These are phyloP conservation scores for Drosophila stalkeri DNA, from an alignment of 2,888 invertebrate species.

Conservation along the genomic window DNA sequence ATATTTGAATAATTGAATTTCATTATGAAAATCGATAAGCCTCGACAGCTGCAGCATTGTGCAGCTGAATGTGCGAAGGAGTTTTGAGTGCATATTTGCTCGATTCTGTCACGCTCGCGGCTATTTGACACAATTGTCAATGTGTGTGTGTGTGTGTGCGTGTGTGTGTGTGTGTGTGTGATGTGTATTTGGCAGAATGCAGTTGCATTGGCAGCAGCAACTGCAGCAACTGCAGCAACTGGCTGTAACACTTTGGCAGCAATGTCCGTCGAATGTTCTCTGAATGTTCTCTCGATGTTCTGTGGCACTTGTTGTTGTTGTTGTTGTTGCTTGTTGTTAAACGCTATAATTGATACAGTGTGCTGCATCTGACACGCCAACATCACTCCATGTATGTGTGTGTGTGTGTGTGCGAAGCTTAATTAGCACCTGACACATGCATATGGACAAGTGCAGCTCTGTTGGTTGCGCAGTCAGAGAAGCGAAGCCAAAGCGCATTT, in stretches of 20 bases:
- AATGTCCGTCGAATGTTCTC: conserved; percentile 24
- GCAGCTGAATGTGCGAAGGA: background rate
- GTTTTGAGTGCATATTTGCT: conserved; percentile 13
- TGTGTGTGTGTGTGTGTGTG: background rate
- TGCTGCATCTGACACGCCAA: conserved; percentile 56
- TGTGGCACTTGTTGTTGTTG: conserved; percentile 42
- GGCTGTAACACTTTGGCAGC: conserved; percentile 46
- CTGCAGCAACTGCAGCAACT: conserved; percentile 16
- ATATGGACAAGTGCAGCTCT: conserved; percentile 37
- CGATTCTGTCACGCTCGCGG: conserved; percentile 14
- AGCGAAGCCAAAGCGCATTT: conserved; percentile 58
- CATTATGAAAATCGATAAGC: conserved; percentile 21
- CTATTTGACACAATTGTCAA: conserved; percentile 18
- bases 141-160: conserved; percentile 10
- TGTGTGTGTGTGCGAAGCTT: conserved; percentile 41
- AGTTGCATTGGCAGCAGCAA: conserved; percentile 20
- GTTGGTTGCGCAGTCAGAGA: conserved; percentile 12
- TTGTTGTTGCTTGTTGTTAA: conserved; percentile 41
- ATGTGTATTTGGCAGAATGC: conserved; percentile 17
- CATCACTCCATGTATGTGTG: conserved; percentile 15
- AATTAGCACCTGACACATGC: conserved; percentile 72
- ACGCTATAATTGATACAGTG: conserved; percentile 60
- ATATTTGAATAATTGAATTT: background rate
- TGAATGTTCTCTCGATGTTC: conserved; percentile 26
- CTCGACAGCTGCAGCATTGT: background rate